Conservation (phyloP, 2,888 invertebrate genomes). For the Eretmocerus hayati region DNA sequence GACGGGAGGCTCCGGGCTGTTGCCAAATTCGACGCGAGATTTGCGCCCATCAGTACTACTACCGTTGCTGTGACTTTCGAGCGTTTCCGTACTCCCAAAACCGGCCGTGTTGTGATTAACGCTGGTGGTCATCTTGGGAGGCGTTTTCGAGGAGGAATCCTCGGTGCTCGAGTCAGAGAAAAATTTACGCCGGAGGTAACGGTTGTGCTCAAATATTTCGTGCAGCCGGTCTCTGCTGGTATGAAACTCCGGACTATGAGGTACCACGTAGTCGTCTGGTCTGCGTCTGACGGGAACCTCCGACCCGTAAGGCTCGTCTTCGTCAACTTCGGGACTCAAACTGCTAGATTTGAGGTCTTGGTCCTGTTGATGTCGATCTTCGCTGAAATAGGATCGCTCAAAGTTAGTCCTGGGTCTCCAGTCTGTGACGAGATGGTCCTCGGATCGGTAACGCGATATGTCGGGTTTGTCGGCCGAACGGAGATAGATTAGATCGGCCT, state of each 20-base stretch:
- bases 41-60: slow-evolving; percentile 38
- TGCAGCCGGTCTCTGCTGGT: slow-evolving; percentile 40
- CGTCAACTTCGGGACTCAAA: not conserved
- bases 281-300: slow-evolving; percentile 15
- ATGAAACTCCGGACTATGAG: slow-evolving; percentile 26
- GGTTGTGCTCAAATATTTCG: slow-evolving; percentile 42
- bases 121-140: not conserved
- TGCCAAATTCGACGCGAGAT: slow-evolving; percentile 32
- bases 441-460: slow-evolving; percentile 10
- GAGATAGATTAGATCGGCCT: slow-evolving; percentile 30
- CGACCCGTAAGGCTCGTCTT: slow-evolving; percentile 6
- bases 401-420: slow-evolving; percentile 41
- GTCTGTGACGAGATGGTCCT: slow-evolving; percentile 15
- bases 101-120: slow-evolving; percentile 19
- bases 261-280: slow-evolving; percentile 20
- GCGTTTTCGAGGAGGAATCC: not conserved
- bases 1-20: slow-evolving; percentile 29
- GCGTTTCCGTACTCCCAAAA: slow-evolving; percentile 42
- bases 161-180: slow-evolving; percentile 31
- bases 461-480: slow-evolving; percentile 6
- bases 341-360: slow-evolving; percentile 5
- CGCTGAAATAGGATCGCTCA: slow-evolving; percentile 35
- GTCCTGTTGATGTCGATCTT: slow-evolving; percentile 21
- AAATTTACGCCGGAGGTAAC: slow-evolving; percentile 38
- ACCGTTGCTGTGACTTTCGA: slow-evolving; percentile 41